Conservation (phyloP, 2,113 vertebrate species). For the Alligator sinensis region DNA sequence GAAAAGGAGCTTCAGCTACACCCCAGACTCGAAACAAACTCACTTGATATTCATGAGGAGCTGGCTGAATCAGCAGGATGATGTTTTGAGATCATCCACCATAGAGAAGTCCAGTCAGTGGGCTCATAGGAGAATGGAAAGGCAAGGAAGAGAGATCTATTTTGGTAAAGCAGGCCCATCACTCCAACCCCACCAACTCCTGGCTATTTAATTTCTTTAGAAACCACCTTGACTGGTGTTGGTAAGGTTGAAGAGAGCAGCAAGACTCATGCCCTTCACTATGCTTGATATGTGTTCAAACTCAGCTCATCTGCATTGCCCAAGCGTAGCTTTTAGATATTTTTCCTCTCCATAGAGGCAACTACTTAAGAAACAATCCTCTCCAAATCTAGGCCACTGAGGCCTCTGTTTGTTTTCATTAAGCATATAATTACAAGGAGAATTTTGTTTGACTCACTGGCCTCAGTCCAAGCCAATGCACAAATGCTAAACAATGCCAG, state of each 20-base stretch:
- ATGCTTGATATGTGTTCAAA: background rate
- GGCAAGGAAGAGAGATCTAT: no score
- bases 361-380: background rate
- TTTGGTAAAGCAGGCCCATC: no score
- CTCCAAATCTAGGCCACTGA: slow-evolving; percentile 13
- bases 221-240: background rate
- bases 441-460: slow-evolving; percentile 24
- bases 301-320: background rate
- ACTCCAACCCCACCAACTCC: no score
- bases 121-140: no score
- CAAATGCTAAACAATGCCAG: slow-evolving; percentile 1
- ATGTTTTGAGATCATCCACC: no score
- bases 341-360: background rate
- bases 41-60: background rate
- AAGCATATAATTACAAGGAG: background rate
- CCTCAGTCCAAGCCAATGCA: background rate
- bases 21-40: background rate
- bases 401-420: slow-evolving; percentile 31
- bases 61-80: no score
- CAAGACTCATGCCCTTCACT: background rate
- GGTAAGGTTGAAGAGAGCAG: background rate
- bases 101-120: no score
- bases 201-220: background rate
- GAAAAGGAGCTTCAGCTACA: background rate
- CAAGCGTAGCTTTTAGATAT: background rate